These are phyloP conservation scores for Clanis bilineata DNA, from an alignment of 2,888 invertebrate genomes.

Conservation along the genomic window DNA sequence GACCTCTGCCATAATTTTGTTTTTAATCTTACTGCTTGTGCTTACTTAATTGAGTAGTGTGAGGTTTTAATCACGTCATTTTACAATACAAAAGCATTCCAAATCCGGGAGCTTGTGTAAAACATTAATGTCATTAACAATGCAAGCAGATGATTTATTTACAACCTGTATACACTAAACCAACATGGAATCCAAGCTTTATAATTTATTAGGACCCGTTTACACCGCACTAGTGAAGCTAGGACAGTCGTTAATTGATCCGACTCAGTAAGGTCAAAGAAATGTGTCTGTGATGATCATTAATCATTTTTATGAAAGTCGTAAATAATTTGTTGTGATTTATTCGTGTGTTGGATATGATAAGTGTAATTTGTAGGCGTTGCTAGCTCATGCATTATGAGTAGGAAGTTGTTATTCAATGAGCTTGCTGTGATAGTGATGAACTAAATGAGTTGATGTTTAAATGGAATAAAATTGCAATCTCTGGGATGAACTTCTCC, in stretches of 20 bases:
- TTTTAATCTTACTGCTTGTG: too few relatives aligned
- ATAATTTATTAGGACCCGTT: constrained; percentile 4
- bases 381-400: background rate
- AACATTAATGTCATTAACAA: background rate
- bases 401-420: background rate
- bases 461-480: background rate
- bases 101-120: background rate
- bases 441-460: background rate
- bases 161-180: background rate
- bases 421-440: background rate
- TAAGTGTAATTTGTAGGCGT: constrained; percentile 2
- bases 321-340: constrained; percentile 4
- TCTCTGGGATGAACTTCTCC: too few relatives aligned
- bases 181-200: background rate
- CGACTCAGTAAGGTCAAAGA: background rate
- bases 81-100: background rate
- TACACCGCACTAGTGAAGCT: background rate
- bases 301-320: constrained; percentile 14
- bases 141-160: background rate
- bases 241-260: background rate
- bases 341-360: background rate
- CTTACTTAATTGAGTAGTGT: too few relatives aligned
- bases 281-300: background rate
- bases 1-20: too few relatives aligned
- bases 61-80: too few relatives aligned